A percentile compares a stretch with the other conserved stretches of the same genome.
Conservation (phyloP, 2,113 vertebrate species). For the Dromiciops gliroides region DNA sequence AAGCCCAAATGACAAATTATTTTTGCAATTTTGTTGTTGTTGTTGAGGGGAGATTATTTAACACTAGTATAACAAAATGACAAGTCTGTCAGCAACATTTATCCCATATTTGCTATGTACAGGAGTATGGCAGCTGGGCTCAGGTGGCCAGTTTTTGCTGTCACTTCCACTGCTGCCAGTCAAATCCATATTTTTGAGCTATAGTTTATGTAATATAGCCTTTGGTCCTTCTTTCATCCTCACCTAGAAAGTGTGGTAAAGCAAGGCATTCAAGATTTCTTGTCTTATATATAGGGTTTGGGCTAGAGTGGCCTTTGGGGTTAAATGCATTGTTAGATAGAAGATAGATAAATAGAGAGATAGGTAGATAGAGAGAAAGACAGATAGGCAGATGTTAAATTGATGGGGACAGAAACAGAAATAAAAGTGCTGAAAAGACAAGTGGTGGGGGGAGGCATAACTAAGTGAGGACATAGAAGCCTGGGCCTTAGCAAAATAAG, state of each 20-base stretch:
- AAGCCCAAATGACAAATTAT: not conserved
- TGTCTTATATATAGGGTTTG: not conserved
- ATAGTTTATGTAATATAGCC: not conserved
- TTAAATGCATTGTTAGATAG: not conserved
- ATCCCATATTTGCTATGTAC: not conserved
- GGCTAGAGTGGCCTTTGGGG: not conserved
- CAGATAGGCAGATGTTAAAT: too few species aligned
- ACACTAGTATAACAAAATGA: not conserved
- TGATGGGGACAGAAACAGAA: too few species aligned
- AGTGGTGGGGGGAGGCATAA: not conserved
- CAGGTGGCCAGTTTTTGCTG: not conserved
- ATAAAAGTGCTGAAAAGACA: not conserved
- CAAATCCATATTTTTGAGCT: not conserved
- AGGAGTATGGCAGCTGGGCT: not conserved
- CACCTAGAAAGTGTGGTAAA: not conserved
- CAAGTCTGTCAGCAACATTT: not conserved
- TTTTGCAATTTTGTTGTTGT: not conserved
- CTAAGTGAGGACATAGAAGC: not conserved
- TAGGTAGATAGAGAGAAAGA: too few species aligned
- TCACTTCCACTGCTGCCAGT: not conserved
- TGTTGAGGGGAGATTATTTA: not conserved
- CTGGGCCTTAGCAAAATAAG: not conserved
- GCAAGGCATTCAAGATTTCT: not conserved
- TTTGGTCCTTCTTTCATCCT: not conserved
- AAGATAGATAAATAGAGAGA: too few species aligned